Percentiles rank a stretch among this genome's conserved stretches.
Evolutionary conservation across 2,113 vertebrate genomes (phyloP).

Genomic region (Nerophis lumbriciformis): DNA sequence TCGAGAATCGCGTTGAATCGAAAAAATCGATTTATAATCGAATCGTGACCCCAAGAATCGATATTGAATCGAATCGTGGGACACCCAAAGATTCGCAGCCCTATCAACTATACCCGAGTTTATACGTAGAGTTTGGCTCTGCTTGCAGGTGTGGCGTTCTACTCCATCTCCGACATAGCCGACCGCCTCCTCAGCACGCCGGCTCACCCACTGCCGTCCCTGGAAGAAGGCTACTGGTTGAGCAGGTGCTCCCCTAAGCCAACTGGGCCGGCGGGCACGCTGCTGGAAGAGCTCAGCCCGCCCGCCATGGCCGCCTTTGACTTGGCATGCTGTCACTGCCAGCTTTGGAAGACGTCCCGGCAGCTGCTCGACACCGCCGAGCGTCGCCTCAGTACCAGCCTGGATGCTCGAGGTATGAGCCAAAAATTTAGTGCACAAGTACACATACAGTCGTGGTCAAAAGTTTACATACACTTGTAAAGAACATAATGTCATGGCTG

Average conservation of each 20-base stretch:
- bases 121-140: background rate
- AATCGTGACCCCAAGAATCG: too few species aligned
- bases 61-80: too few species aligned
- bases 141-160: slow-evolving; percentile 88
- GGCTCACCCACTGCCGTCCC: slow-evolving; percentile 71
- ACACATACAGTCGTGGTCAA: too few species aligned
- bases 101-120: too few species aligned
- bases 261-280: slow-evolving; percentile 59
- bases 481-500: too few species aligned
- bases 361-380: slow-evolving; percentile 93
- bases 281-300: slow-evolving; percentile 85
- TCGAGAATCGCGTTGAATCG: too few species aligned
- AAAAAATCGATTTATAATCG: too few species aligned
- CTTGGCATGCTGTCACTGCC: slow-evolving; percentile 91
- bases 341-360: slow-evolving; percentile 91
- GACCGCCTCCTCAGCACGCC: slow-evolving; percentile 84
- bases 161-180: slow-evolving; percentile 93
- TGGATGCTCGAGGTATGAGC: slow-evolving; percentile 77
- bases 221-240: slow-evolving; percentile 89
- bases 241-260: slow-evolving; percentile 67
- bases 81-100: too few species aligned
- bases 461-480: too few species aligned
- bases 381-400: slow-evolving; percentile 73
- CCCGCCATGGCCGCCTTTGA: slow-evolving; percentile 91
- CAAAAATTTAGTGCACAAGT: too few species aligned